Evolutionary conservation across 2,888 invertebrate genomes (phyloP).

Genomic region (Epiblema foenella): DNA sequence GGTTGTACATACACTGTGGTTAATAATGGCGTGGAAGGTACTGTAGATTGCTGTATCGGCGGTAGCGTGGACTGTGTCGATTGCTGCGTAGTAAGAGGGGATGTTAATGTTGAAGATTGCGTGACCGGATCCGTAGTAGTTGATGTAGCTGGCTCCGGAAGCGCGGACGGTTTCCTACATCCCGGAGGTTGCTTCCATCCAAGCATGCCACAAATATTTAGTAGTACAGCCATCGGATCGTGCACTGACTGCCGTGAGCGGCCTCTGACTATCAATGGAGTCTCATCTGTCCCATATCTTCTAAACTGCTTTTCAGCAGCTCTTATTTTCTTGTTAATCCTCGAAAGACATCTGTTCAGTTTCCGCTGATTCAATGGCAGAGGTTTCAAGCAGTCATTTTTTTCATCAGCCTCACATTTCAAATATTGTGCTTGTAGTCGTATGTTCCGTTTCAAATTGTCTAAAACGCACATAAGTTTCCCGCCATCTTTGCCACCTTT

Average conservation of each 20-base stretch:
- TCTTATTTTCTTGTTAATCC: slow-evolving; percentile 11
- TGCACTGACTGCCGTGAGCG: not conserved
- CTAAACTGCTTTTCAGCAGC: not conserved
- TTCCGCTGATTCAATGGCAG: slow-evolving; percentile 2
- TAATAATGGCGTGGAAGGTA: not conserved
- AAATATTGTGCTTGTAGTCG: slow-evolving; percentile 2
- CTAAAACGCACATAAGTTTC: slow-evolving; percentile 11
- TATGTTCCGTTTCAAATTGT: slow-evolving; percentile 5
- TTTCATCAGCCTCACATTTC: not conserved
- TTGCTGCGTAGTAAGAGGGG: not conserved
- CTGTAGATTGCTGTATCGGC: not conserved
- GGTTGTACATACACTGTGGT: not conserved
- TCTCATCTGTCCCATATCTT: not conserved
- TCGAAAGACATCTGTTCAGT: slow-evolving; percentile 1
- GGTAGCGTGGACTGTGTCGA: not conserved
- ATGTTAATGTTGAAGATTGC: not conserved
- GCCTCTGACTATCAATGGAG: not conserved
- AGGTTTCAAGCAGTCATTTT: not conserved
- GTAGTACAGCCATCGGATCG: not conserved
- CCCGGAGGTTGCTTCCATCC: not conserved
- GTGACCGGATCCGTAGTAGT: not conserved
- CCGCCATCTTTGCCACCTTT: not conserved
- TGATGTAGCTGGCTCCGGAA: not conserved
- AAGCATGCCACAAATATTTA: not conserved
- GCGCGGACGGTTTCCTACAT: not conserved